Evolutionary conservation across 2,113 vertebrate species (phyloP).

Genomic region (Microcebus griseorufus): DNA sequence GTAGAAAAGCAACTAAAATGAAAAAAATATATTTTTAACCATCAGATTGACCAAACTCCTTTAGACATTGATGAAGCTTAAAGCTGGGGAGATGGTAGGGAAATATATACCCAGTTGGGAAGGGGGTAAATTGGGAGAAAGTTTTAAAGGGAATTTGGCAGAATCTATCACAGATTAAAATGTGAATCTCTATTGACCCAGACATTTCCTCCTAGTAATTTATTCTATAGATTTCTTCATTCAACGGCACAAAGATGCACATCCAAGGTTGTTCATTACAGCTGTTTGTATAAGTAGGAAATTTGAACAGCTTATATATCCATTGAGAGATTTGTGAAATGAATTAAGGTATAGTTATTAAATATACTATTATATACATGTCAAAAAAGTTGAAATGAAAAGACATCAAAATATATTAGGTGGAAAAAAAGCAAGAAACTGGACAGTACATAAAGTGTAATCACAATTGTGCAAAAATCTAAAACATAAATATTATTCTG

Average conservation of each 20-base stretch:
- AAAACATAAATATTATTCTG: neutral
- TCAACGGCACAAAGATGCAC: neutral
- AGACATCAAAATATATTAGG: neutral
- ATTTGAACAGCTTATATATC: neutral
- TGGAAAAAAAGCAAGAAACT: neutral
- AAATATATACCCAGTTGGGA: neutral
- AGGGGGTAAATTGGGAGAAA: neutral
- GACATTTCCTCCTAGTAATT: neutral
- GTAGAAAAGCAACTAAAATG: neutral
- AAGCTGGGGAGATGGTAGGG: neutral
- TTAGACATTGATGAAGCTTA: neutral
- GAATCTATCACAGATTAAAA: conserved; percentile 27
- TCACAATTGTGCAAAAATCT: neutral
- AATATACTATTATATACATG: neutral
- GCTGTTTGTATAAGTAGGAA: neutral
- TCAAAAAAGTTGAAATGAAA: conserved; percentile 3
- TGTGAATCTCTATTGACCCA: conserved; percentile 21
- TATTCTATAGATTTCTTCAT: conserved; percentile 30
- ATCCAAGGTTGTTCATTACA: neutral
- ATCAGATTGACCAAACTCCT: neutral
- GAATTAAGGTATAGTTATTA: conserved; percentile 9
- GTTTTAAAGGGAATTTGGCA: conserved; percentile 28
- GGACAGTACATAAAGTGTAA: neutral
- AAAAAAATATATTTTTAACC: neutral
- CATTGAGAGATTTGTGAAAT: neutral